phyloP scores from a whole-genome alignment of 2,888 invertebrate species.

The Heliconius charithonia region DNA sequence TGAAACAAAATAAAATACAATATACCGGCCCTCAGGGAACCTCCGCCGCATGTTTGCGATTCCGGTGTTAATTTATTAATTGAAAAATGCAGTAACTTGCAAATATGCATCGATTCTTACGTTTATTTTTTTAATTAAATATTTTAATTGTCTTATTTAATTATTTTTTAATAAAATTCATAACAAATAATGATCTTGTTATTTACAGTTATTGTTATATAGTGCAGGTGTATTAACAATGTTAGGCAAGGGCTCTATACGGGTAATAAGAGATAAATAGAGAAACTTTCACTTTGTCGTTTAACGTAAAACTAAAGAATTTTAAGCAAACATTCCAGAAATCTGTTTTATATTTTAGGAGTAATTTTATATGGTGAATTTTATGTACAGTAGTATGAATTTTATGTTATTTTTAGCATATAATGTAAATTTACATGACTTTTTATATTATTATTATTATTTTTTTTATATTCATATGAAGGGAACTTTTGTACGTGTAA shows the following conservation, averaged over 20 bases:
- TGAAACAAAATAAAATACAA: slow-evolving; percentile 22
- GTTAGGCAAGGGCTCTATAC: neutral
- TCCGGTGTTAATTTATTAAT: neutral
- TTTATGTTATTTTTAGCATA: neutral
- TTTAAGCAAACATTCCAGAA: too few species aligned
- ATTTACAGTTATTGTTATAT: too few species aligned
- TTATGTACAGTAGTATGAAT: neutral
- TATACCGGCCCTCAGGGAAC: slow-evolving; percentile 1
- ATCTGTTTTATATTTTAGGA: neutral
- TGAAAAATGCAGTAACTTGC: neutral
- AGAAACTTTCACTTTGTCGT: neutral
- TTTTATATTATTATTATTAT: neutral
- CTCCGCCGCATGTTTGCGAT: slow-evolving; percentile 5
- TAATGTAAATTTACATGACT: neutral
- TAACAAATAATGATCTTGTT: too few species aligned
- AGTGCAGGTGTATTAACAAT: neutral
- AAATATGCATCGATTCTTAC: neutral
- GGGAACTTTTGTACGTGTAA: neutral
- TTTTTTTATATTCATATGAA: slow-evolving; percentile 13
- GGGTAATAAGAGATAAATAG: neutral
- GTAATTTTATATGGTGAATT: neutral
- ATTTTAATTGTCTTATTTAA: neutral
- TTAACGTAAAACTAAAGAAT: neutral
- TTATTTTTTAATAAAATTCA: neutral
- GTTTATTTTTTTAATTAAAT: neutral